Evolutionary conservation across 2,113 vertebrate genomes (phyloP), one percentile per base, ranked within the genome.

Genomic region (Isurus oxyrinchus): DNA sequence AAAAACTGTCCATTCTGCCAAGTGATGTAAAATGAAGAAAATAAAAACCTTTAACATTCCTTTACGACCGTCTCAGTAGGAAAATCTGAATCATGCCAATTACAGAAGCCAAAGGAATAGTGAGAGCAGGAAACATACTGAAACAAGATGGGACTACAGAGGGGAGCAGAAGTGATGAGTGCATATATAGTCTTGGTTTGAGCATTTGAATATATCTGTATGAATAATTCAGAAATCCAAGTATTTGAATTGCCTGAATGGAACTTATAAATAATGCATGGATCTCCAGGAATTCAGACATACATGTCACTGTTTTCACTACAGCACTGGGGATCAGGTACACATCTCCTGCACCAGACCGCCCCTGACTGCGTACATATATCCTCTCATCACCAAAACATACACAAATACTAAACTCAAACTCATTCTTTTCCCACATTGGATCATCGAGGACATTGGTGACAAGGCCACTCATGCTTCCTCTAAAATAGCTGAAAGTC

Each of bases 1-100:
- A 61, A 63, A 63, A 94, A 94, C 16, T 63, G 31, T 25, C 14
- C 8, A 23, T 63, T 94, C 31, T 40, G 90, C 90, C 88, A 94
- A 94, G 90, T 94, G 59, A n/a, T 53, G 49, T 76, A 53, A 95
- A 76, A 31, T 55, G 67, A 72, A 72, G 94, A 95, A 95, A 72
- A 72, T 95, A 95, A 76, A 95, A 95, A 76, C 14, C 44, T 31
- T 95, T 55, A 72, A 44, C 94, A 95, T 95, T 95, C 94, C 66
- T 69, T 21, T 55, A 4, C 5, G 44, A 72, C 66, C 53, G 27
- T 72, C 94, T 95, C 66, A 35, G 66, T 76, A 16, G 94, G 94
- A 76, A 95, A 95, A 72, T 44, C 40, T 94, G 66, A 95, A 95
- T 95, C 67, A 49, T 69, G 93, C 94, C 44, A 95, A 95, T 95